Conservation (phyloP, 2,113 vertebrate genomes). For the Chlamydotis undulata region DNA sequence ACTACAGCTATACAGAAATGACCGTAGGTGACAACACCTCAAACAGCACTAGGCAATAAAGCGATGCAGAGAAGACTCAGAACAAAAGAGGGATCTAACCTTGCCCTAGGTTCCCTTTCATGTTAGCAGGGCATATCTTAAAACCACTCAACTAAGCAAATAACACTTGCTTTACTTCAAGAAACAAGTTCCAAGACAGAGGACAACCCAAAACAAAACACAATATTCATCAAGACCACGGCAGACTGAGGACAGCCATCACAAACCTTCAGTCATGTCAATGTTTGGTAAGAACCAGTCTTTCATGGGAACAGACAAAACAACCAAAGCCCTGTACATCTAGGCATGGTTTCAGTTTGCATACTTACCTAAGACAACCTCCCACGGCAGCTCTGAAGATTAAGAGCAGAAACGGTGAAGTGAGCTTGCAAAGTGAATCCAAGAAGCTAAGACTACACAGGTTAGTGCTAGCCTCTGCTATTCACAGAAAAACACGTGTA, state of each 20-base stretch:
- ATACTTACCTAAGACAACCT: constrained; percentile 48
- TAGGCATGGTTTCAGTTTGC: not conserved
- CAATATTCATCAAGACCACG: not conserved
- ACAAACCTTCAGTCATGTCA: not conserved
- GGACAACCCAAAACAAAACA: not conserved
- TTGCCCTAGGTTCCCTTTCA: not conserved
- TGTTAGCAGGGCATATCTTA: not conserved
- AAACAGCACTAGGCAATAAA: not conserved
- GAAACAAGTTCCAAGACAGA: not conserved
- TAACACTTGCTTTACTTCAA: not conserved
- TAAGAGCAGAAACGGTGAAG: constrained; percentile 56
- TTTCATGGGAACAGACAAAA: not conserved
- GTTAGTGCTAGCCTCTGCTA: not conserved
- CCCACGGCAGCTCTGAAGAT: constrained; percentile 57
- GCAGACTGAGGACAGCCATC: not conserved
- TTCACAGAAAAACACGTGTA: not conserved
- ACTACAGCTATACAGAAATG: not conserved
- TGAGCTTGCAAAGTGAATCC: constrained; percentile 9
- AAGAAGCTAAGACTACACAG: not conserved
- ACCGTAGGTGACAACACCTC: not conserved
- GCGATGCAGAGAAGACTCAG: not conserved
- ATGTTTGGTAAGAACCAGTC: not conserved
- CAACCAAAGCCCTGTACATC: not conserved
- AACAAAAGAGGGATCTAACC: not conserved
- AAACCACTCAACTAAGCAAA: not conserved